Conservation (phyloP, 2,797 vertebrate species). For the Pseudomugil tenellus region DNA sequence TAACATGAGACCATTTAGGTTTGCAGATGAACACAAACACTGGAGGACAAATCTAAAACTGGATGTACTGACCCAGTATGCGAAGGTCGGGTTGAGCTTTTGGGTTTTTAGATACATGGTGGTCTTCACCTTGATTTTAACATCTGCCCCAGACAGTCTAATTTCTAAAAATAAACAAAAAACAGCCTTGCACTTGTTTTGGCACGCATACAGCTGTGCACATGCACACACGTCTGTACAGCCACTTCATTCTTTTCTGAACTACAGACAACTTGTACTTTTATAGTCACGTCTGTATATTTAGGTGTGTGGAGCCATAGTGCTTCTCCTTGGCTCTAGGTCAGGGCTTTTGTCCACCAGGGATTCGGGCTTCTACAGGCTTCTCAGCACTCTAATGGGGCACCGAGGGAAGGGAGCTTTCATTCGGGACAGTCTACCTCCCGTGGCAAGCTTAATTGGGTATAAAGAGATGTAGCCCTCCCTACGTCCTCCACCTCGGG, state of each 20-base stretch:
- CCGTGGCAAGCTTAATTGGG: slow-evolving; percentile 80
- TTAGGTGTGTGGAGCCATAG: slow-evolving; percentile 63
- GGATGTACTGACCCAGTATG: slow-evolving; percentile 3
- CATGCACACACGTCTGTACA: slow-evolving; percentile 12
- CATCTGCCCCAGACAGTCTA: slow-evolving; percentile 22
- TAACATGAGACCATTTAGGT: not conserved
- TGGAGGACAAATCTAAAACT: slow-evolving; percentile 4
- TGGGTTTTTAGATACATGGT: slow-evolving; percentile 22
- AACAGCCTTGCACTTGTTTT: slow-evolving; percentile 50
- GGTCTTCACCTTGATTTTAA: slow-evolving; percentile 25
- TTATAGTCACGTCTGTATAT: slow-evolving; percentile 61
- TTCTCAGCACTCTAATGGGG: slow-evolving; percentile 80
- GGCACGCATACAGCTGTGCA: slow-evolving; percentile 26
- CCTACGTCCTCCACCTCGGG: slow-evolving; percentile 62
- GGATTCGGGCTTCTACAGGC: slow-evolving; percentile 66
- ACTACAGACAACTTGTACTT: slow-evolving; percentile 57
- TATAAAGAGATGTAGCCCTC: slow-evolving; percentile 74
- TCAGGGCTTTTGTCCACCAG: slow-evolving; percentile 71
- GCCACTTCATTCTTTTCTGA: slow-evolving; percentile 29
- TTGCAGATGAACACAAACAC: not conserved
- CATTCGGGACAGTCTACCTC: slow-evolving; percentile 65
- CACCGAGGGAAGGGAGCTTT: slow-evolving; percentile 71
- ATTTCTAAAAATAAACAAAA: slow-evolving; percentile 58
- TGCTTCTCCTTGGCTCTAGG: slow-evolving; percentile 71
- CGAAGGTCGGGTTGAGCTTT: slow-evolving; percentile 27